Evolutionary conservation across 2,113 vertebrate genomes (phyloP), one percentile per base, ranked within the genome.

Genomic region (Desmodus rotundus): DNA sequence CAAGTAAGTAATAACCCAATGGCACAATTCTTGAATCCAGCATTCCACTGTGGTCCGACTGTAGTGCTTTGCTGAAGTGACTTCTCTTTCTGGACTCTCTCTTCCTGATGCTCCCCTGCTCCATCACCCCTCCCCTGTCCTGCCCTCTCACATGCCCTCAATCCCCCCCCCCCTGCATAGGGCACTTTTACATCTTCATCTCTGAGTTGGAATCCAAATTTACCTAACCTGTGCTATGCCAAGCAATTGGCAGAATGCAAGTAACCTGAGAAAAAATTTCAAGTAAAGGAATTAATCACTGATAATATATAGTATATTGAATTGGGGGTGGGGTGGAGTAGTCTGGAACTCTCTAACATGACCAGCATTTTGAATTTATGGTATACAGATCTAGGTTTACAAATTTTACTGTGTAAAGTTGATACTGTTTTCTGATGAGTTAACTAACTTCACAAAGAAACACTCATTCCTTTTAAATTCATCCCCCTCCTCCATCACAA

Each of bases 51-150:
- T 82, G 19, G 17, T 68, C 73, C 9, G 9, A 22, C n/a, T 3
- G 7, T 26, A 68, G 16, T 61, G 6, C 50, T 77, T 41, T 83
- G 26, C 15, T 63, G 20, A 70, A 5, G 10, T 47, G 41, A 54
- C 17, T 31, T 76, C 11, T 58, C 26, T 92, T 63, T 58, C 77
- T 72, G 17, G 15, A 31, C 15, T 24, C 36, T 54, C 31, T 84
- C 20, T 5, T 41, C 2, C 12, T 38, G 38, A 61, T 15, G n/a
- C 1, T 52, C 1, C 26, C 10, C 7, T 67, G 31, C 0, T n/a
- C 19, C 16, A 8, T 28, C 41, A 76, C 33, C 17, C 11, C 26
- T 47, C 0, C 24, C 43, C 8, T 38, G 31, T 2, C 19, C 81
- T 68, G 13, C 26, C 15, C 5, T 61, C 63, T 45, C 8, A 82